Conservation (phyloP, 1,140 invertebrate species). For the Pseudobourletiella spinata region DNA sequence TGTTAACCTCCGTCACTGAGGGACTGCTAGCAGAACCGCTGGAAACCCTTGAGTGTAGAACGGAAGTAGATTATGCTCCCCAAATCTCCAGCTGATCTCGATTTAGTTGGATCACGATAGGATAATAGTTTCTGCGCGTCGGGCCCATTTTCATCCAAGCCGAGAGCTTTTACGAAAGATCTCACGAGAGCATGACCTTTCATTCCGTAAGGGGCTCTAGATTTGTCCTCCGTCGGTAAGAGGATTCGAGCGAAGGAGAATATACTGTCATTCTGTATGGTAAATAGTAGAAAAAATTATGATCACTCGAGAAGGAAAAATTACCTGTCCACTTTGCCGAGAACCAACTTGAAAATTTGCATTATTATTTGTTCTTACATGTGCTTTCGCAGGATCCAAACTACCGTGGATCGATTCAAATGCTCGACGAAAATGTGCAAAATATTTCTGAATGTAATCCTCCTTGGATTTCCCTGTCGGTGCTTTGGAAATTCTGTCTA, state of each 20-base stretch:
- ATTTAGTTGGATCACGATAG: conserved; percentile 43
- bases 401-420: not conserved
- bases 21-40: conserved; percentile 35
- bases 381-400: not conserved
- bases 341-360: not conserved
- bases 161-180: conserved; percentile 58
- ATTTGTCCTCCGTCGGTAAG: conserved; percentile 56
- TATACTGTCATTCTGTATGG: conserved; percentile 46
- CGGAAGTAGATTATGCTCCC: conserved; percentile 56
- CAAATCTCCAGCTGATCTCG: conserved; percentile 53
- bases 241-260: conserved; percentile 62
- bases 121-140: conserved; percentile 57
- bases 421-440: not conserved
- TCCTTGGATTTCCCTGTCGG: no score
- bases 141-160: conserved; percentile 52
- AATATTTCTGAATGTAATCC: conserved; percentile 1
- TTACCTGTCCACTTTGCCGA: no score
- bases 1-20: conserved; percentile 52
- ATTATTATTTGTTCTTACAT: not conserved
- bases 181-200: conserved; percentile 56
- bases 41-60: conserved; percentile 53
- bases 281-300: not conserved
- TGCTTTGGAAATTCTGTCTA: no score
- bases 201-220: conserved; percentile 54
- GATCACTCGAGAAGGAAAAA: no score